phyloP scores from a whole-genome alignment of 1,140 invertebrate genomes.

The Drosophila melanica region DNA sequence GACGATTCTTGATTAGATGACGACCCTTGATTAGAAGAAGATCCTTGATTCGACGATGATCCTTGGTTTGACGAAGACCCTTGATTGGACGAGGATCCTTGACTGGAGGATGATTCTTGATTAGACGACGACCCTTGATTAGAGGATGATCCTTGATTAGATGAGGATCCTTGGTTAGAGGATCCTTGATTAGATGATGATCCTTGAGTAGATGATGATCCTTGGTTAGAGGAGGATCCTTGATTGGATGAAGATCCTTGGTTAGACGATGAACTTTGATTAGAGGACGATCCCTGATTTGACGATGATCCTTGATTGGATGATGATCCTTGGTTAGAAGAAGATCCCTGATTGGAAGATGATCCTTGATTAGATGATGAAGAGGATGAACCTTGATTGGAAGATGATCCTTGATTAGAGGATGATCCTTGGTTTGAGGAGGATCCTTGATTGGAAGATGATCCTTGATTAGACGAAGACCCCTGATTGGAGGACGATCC shows the following conservation, averaged over 20 bases:
- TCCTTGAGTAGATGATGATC: slow-evolving; percentile 22
- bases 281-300: slow-evolving; percentile 25
- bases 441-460: slow-evolving; percentile 22
- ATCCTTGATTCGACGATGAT: slow-evolving; percentile 45
- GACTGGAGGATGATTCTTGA: slow-evolving; percentile 38
- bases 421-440: slow-evolving; percentile 20
- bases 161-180: slow-evolving; percentile 36
- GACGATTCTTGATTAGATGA: slow-evolving; percentile 50
- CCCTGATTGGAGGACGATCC: slow-evolving; percentile 21
- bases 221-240: slow-evolving; percentile 26
- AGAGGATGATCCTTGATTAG: slow-evolving; percentile 46
- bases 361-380: slow-evolving; percentile 41
- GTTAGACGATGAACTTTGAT: slow-evolving; percentile 36
- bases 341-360: slow-evolving; percentile 14
- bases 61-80: slow-evolving; percentile 49
- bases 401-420: slow-evolving; percentile 42
- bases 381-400: slow-evolving; percentile 26
- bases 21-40: slow-evolving; percentile 35
- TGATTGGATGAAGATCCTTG: slow-evolving; percentile 24
- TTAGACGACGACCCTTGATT: slow-evolving; percentile 41
- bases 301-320: slow-evolving; percentile 26
- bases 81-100: slow-evolving; percentile 39
- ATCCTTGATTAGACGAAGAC: slow-evolving; percentile 27
- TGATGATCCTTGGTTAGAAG: slow-evolving; percentile 30
- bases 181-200: slow-evolving; percentile 31